These are phyloP conservation scores for Bombus soroeensis DNA, from an alignment of 1,140 invertebrate species.

Conservation along the genomic window DNA sequence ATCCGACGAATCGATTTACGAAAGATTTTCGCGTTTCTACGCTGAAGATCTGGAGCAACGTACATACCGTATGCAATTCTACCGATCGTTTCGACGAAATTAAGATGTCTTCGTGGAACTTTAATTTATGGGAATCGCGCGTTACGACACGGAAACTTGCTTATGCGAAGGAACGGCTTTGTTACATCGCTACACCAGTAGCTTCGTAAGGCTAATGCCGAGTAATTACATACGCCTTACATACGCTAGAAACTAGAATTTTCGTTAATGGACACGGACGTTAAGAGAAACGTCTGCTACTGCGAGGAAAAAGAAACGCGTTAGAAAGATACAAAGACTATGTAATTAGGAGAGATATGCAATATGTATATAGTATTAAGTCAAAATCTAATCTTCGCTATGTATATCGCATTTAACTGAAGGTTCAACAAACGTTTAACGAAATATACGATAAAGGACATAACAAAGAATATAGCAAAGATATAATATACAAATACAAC, in stretches of 20 bases:
- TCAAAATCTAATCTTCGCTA: no score
- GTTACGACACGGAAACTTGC: background rate
- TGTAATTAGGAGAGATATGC: background rate
- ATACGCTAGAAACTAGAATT: background rate
- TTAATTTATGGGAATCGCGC: background rate
- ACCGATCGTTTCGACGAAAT: background rate
- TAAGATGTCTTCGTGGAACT: background rate
- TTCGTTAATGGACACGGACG: background rate
- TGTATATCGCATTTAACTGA: no score
- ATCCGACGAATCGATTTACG: conserved; percentile 35
- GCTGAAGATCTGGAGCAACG: no score
- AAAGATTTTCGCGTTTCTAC: conserved; percentile 24
- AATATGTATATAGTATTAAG: no score
- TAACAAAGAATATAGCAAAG: no score
- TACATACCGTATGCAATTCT: background rate
- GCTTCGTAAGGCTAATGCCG: background rate
- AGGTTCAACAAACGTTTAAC: no score
- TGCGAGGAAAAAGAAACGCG: background rate
- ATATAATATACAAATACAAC: no score
- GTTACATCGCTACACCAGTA: background rate
- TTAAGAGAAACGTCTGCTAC: background rate
- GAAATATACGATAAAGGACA: no score
- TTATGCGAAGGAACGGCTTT: background rate
- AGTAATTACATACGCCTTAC: background rate
- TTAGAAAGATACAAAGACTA: background rate